Evolutionary conservation across 2,113 vertebrate genomes (phyloP), one percentile per base, ranked within the genome.

Genomic region (Rhadina sibilatrix): DNA sequence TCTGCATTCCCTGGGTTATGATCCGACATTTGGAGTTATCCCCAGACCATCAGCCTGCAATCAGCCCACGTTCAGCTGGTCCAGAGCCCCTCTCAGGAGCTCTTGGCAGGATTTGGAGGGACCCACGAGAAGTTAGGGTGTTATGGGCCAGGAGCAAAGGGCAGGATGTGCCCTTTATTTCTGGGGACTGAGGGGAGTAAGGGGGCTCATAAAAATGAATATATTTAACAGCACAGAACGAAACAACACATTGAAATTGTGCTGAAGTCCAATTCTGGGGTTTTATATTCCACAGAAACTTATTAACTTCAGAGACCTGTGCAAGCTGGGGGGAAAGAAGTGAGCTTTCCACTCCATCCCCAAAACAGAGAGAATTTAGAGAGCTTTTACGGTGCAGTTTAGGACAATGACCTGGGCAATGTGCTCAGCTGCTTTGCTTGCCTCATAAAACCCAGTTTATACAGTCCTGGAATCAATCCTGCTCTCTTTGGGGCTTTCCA

Each of bases 361-460:
- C 79, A 80, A 88, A 95, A 59, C 47, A 91, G 10, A 44, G 53
- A 74, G 56, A 90, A 93, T 90, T 95, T 92, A 93, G 76, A 86
- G 60, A n/a, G 53, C 38, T 95, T 95, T 96, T 92, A 95, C 71
- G 79, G 47, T 83, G 68, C 35, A 15, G 88, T 93, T 94, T 88
- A 95, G 90, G 95, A 88, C 94, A 95, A 21, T 70, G 95, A 94
- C 91, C 50, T 87, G 82, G 81, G 54, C 81, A 88, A 50, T 78
- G 28, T 83, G 75, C 68, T 87, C 54, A 92, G 85, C 52, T 72
- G 28, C 87, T 91, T 77, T 28, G 3, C 59, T 83, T 95, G 68
- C 66, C 68, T 95, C 88, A 40, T 95, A 95, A 97, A 95, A 59
- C 37, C 52, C 33, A 16, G 64, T 92, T 95, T 92, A 85, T 89